Conservation (phyloP, 1,140 invertebrate species). For the Babylonia areolata region DNA sequence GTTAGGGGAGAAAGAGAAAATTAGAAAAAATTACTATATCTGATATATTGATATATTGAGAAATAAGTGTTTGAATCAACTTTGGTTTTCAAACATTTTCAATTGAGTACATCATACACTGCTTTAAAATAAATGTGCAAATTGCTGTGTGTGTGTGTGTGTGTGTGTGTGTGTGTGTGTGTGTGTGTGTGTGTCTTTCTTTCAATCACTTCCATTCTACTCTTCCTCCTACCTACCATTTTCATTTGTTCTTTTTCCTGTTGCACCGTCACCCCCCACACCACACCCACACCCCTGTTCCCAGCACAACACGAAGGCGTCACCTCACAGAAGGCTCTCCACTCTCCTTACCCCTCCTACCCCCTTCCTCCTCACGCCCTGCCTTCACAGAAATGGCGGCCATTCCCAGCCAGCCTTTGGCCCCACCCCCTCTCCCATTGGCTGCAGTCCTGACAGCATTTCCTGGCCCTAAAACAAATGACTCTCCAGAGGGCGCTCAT, state of each 20-base stretch:
- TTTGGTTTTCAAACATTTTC: no score
- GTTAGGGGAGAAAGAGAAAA: no score
- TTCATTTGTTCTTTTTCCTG: constrained; percentile 30
- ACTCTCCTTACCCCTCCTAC: not conserved
- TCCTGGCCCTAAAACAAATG: not conserved
- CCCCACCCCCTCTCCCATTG: constrained; percentile 30
- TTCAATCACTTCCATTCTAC: not conserved
- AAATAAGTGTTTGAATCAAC: no score
- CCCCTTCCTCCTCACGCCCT: not conserved
- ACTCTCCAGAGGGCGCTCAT: no score
- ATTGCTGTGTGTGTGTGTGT: not conserved
- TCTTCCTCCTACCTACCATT: not conserved
- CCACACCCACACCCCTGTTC: no score
- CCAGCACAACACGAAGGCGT: not conserved
- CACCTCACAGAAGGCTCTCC: constrained; percentile 9
- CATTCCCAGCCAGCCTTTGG: not conserved
- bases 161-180: not conserved
- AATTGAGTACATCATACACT: no score
- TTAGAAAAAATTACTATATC: not conserved
- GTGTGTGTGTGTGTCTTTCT: not conserved
- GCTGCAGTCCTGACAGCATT: not conserved
- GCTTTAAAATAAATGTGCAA: no score
- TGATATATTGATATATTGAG: no score
- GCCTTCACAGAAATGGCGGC: not conserved
- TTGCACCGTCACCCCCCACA: not conserved